Conservation (phyloP, 2,888 invertebrate species). For the Villa cingulata region DNA sequence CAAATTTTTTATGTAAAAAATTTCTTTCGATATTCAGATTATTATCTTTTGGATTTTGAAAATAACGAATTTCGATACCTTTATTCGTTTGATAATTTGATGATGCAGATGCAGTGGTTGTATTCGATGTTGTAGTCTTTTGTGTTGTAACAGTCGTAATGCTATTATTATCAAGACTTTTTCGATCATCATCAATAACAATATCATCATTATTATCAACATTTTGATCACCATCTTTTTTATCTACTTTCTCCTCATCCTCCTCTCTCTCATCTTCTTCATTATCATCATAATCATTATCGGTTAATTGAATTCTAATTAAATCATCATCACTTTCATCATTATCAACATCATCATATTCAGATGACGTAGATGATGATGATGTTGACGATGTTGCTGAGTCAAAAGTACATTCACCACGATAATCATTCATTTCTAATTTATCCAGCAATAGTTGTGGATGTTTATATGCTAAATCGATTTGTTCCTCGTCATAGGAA, state of each 20-base stretch:
- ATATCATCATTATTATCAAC: too few relatives aligned
- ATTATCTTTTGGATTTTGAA: background rate
- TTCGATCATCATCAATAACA: too few relatives aligned
- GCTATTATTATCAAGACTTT: background rate
- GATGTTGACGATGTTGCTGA: too few relatives aligned
- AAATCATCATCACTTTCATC: conserved; percentile 4
- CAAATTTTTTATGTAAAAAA: too few relatives aligned
- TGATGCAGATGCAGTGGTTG: too few relatives aligned
- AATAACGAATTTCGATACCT: conserved; percentile 6
- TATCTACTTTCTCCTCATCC: too few relatives aligned
- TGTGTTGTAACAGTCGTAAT: background rate
- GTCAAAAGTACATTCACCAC: too few relatives aligned
- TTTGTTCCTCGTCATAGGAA: conserved; percentile 10
- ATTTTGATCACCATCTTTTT: too few relatives aligned
- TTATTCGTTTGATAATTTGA: background rate
- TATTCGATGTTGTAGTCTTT: background rate
- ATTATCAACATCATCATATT: conserved; percentile 13
- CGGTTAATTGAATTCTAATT: background rate
- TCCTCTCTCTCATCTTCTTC: conserved; percentile 1
- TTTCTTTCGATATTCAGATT: background rate
- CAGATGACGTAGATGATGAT: background rate
- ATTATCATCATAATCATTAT: background rate
- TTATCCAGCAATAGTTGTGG: conserved; percentile 32
- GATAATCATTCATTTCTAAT: conserved; percentile 25
- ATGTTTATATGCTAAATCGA: conserved; percentile 29